Evolutionary conservation across 1,140 invertebrate species (phyloP), one percentile per base, ranked within the genome.

Genomic region (Holotrichia oblita): DNA sequence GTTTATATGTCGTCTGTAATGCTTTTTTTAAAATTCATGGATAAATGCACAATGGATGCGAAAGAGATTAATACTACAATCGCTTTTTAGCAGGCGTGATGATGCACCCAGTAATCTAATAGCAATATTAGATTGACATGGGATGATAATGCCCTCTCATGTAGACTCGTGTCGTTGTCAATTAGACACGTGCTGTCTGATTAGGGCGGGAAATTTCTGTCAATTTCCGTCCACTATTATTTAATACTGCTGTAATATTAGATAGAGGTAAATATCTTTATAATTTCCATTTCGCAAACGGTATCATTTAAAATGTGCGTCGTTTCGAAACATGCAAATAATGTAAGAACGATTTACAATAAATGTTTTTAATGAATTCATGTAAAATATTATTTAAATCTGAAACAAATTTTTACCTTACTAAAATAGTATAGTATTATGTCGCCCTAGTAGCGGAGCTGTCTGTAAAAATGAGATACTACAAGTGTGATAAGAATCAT

Each of bases 141-240:
- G 84, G 80, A 83, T 83, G 84, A 85, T 83, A 84, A 84, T 82
- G 76, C 78, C 79, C 80, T 78, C 84, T 84, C 80, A 78, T 83
- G 81, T 82, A 81, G 80, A 83, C 84, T 83, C 83, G 83, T 85
- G 83, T 85, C 82, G 82, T 84, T 84, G 83, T 85, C 84, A 84
- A 85, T 85, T 82, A 81, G 81, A 80, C 83, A 84, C 83, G 84
- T 83, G 82, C 79, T 80, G 77, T 64, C 72, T 74, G 73, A 74
- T 74, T 74, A 44, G 73, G 73, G 73, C 73, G 73, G 73, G 73
- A 74, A 74, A 41, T 74, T 8, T 74, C 34, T 20, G 34, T 74
- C 73, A n/a, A 41, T 44, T 69, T 10, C 64, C 2, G 64, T 69
- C 12, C 20, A 22, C 61, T 22, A 24, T 27, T 69, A 27, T 69